A percentile compares a stretch with the other conserved stretches of the same genome.
Evolutionary conservation across 2,888 invertebrate species (phyloP).

Genomic region (Limulus polyphemus): DNA sequence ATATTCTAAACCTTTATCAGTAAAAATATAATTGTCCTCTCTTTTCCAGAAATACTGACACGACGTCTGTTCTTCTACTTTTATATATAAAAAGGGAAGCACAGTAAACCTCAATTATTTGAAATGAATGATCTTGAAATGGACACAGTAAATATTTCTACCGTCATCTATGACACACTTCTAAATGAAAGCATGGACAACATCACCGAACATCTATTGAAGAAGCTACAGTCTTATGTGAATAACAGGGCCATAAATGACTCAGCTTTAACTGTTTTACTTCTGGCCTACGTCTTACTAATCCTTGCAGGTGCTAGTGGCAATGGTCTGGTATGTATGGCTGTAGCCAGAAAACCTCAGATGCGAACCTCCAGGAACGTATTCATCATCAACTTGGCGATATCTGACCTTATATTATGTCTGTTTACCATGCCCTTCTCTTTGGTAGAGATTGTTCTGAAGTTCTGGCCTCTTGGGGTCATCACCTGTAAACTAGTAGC

Average conservation of each 20-base stretch:
- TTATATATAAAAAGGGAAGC: too few relatives aligned
- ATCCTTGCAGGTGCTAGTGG: conserved; percentile 71
- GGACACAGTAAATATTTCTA: too few relatives aligned
- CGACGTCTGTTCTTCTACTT: too few relatives aligned
- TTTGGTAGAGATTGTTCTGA: conserved; percentile 67
- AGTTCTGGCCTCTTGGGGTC: conserved; percentile 60
- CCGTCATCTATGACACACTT: too few relatives aligned
- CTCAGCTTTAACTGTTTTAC: conserved; percentile 52
- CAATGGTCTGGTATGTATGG: conserved; percentile 66
- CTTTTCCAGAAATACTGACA: too few relatives aligned
- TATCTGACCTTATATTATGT: conserved; percentile 64
- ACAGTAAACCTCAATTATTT: too few relatives aligned
- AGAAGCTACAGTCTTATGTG: conserved; percentile 26
- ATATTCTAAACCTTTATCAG: too few relatives aligned
- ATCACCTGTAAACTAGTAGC: conserved; percentile 65
- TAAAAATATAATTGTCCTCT: too few relatives aligned
- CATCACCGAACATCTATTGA: conserved; percentile 1
- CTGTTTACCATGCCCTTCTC: conserved; percentile 82
- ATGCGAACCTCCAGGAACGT: conserved; percentile 83
- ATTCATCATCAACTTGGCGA: conserved; percentile 78
- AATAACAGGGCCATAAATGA: conserved; percentile 57
- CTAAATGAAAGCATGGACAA: too few relatives aligned
- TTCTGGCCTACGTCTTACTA: conserved; percentile 56
- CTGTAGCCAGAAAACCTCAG: conserved; percentile 65
- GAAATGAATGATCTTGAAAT: too few relatives aligned